Conservation (phyloP, 2,113 vertebrate genomes). For the Columba livia region DNA sequence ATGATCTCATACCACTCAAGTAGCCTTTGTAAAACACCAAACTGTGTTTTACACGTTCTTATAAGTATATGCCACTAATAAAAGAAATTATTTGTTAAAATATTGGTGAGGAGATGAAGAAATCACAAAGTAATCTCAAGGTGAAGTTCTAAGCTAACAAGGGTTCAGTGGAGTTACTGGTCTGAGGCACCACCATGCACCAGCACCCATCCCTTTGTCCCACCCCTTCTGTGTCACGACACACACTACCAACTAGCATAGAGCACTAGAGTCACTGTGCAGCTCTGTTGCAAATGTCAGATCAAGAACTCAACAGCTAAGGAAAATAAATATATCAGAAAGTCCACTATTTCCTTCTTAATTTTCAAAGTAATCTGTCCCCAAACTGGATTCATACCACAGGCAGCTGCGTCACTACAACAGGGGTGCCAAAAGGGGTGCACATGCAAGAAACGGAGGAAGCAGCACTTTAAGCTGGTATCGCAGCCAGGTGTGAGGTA, state of each 20-base stretch:
- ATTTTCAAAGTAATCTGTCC: neutral
- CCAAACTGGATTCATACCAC: neutral
- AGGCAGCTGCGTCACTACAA: neutral
- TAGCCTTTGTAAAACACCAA: neutral
- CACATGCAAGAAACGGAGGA: neutral
- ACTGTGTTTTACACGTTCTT: neutral
- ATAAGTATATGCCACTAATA: neutral
- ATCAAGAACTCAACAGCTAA: neutral
- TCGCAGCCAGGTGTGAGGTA: neutral
- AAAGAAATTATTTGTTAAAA: neutral
- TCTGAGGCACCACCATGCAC: neutral
- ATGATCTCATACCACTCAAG: neutral
- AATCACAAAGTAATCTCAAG: neutral
- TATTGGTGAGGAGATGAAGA: neutral
- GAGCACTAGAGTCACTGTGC: neutral
- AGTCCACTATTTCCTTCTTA: neutral
- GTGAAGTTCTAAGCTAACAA: neutral
- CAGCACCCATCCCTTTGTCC: neutral
- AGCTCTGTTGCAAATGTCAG: neutral
- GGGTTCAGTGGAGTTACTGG: neutral
- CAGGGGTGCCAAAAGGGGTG: neutral
- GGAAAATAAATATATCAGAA: neutral
- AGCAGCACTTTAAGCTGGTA: neutral
- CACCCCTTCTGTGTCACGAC: neutral
- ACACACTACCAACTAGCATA: neutral